Evolutionary conservation across 2,888 invertebrate genomes (phyloP), one percentile per base, ranked within the genome.

Genomic region (Acanthoscelides obtectus): DNA sequence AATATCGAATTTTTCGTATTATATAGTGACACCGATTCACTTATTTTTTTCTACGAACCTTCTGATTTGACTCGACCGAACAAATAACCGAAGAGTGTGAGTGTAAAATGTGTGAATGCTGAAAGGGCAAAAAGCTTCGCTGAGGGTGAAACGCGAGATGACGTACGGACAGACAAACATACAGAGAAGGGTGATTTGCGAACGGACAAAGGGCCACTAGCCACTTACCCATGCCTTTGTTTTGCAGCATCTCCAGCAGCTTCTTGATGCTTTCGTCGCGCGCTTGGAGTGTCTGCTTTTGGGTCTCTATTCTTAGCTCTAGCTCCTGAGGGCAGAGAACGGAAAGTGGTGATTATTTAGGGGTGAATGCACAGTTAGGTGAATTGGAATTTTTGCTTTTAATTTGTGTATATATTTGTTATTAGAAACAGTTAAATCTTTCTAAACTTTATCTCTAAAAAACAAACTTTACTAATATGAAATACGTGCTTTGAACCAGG

Each of bases 201-300:
- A 68, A 63, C 67, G 27, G 64, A 63, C 64, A 22, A 22, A 63
- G 8, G 69, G 22, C 69, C 69, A 70, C 17, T 22, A 68, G 77
- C 75, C 82, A 88, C 95, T 91, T 89, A 96, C 96, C 96, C 91
- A 96, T 94, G 86, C 97, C 97, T 88, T 97, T 97, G 85, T 94
- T 96, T 87, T 98, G 98, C 74, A 99, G 90, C 97, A 99, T 98
- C 89, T 99, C 98, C 83, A 99, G 90, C 81, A 99, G 90, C 87
- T 98, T 98, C 88, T 98, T 98, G 85, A 99, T 98, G 87, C 97
- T 98, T 84, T 98, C 98, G 87, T 99, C 98, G 81, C 98, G 90
- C 68, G 98, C 97, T 84, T 94, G 94, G 78, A 99, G 88, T 67
- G 98, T 99, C 88, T 98, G 98, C 87, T 98, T 98, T 87, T 99